Percentiles rank a stretch among this genome's conserved stretches.
phyloP scores from a whole-genome alignment of 2,113 vertebrate genomes.

The Carassius auratus region DNA sequence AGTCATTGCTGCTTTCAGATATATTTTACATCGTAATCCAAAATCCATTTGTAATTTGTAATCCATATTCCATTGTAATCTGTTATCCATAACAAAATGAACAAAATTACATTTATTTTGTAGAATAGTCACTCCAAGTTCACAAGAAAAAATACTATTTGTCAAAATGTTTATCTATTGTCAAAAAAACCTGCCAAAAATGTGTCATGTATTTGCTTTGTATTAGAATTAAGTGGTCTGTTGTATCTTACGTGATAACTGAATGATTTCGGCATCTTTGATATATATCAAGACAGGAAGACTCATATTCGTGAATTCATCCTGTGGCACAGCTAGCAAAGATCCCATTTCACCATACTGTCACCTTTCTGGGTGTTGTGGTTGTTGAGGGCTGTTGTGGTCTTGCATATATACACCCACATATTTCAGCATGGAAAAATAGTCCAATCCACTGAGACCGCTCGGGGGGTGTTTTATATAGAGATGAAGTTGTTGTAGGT shows the following conservation, averaged over 20 bases:
- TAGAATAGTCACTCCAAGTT: neutral
- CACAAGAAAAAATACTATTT: neutral
- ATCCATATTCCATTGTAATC: too few species aligned
- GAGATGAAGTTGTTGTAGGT: slow-evolving; percentile 10
- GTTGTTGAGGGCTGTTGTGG: neutral
- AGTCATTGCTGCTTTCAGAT: too few species aligned
- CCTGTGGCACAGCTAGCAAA: neutral
- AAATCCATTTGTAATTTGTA: too few species aligned
- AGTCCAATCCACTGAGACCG: too few species aligned
- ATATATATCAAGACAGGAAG: neutral
- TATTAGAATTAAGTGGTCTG: neutral
- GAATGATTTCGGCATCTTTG: neutral
- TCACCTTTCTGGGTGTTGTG: neutral
- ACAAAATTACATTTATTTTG: neutral
- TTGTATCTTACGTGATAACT: neutral
- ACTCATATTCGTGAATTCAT: neutral
- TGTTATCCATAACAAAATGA: neutral
- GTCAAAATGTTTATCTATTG: neutral
- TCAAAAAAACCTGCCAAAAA: neutral
- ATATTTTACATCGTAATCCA: too few species aligned
- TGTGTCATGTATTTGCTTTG: neutral
- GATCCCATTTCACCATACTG: neutral
- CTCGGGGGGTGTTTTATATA: neutral
- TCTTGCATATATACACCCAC: neutral
- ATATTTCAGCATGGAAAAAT: neutral